These are phyloP conservation scores for Leptopilina syphax DNA, from an alignment of 2,888 invertebrate genomes.

Conservation along the genomic window DNA sequence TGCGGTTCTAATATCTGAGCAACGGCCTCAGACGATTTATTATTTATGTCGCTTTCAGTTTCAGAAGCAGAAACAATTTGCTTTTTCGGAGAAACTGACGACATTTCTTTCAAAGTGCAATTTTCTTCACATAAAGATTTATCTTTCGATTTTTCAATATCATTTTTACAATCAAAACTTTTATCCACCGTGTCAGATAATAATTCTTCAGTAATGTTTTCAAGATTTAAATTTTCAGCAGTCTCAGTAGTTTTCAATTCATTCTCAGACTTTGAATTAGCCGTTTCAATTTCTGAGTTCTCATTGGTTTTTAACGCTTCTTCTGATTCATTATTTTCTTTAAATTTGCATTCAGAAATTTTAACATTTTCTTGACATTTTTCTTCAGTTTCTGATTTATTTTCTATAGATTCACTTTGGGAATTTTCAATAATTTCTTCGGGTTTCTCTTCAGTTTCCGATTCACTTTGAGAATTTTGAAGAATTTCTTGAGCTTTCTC, in stretches of 20 bases:
- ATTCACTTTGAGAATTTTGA: background rate
- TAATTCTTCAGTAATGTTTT: background rate
- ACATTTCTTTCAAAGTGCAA: no score
- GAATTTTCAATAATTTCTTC: no score
- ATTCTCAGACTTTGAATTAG: background rate
- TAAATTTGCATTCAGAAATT: background rate
- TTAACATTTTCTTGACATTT: background rate
- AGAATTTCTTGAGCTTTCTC: no score
- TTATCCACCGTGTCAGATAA: background rate
- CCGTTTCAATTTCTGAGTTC: background rate
- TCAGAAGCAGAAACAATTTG: background rate
- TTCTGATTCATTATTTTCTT: background rate
- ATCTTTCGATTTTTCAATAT: no score
- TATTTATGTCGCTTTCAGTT: background rate
- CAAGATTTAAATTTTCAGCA: background rate
- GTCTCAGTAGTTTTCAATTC: no score
- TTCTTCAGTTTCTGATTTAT: background rate
- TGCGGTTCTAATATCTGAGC: background rate
- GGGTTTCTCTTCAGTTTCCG: background rate
- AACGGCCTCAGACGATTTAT: background rate
- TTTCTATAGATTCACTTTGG: background rate
- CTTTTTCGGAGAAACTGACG: no score
- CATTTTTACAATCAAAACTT: background rate
- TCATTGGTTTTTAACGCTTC: background rate
- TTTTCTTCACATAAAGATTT: no score